Evolutionary conservation across 2,888 invertebrate genomes (phyloP), one percentile per base, ranked within the genome.

Genomic region (Catocala sponsa): DNA sequence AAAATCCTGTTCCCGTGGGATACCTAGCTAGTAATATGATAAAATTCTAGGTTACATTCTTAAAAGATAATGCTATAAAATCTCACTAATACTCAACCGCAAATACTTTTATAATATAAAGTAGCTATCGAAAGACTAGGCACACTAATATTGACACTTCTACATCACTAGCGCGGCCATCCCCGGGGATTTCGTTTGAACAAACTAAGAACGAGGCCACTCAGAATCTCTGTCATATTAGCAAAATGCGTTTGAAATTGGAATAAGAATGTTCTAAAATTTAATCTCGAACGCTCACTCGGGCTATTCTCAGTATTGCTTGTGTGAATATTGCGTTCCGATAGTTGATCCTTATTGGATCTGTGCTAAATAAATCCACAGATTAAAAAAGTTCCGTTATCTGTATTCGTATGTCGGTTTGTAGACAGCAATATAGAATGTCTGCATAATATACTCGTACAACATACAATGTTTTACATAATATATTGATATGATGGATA

Each of bases 191-290:
- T 76, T 76, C 15, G 55, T 66, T 77, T 71, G 59, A 66, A 66
- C 63, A 77, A 74, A 77, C 74, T 74, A 63, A 76, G 58, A 73
- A 62, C 72, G 68, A 68, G 66, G 62, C 67, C 70, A 68, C 72
- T 70, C 50, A 58, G 13, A 49, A 63, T 59, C 64, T 74, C 62
- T 56, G 60, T 68, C 66, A 68, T 65, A 64, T 63, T 48, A 63
- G 57, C 44, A 61, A 74, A 25, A 68, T 68, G 58, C 73, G 65
- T 74, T 72, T 72, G 75, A 72, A 77, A 76, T 74, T 63, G 65
- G 71, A 78, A 73, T 68, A 76, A 76, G 68, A 73, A 76, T 71
- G 59, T 69, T 71, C 59, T 61, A 72, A 76, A 76, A 76, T 78
- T 78, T 71, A 78, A 76, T 78, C 70, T 66, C 65, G 42, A 69